Base-by-base conservation (phyloP, 2,888 invertebrate species). In the Crossocerus cetratus region DNA sequence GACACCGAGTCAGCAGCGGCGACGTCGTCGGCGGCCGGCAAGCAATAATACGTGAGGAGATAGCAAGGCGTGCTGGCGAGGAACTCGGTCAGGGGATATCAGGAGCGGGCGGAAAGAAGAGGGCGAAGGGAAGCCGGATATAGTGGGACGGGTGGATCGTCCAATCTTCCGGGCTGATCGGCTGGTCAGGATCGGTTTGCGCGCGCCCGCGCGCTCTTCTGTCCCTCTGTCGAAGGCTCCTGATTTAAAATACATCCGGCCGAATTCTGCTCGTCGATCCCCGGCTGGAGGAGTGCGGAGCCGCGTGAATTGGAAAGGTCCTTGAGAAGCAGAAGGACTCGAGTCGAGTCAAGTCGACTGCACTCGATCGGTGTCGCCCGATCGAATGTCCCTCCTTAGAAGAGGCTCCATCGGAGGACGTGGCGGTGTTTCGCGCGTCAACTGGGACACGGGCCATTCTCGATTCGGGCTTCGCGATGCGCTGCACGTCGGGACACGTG, bases 401-500 rank as follows among this genome's bases (percentile, higher is more conserved):
- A 69, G 16, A 62, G 32, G 63, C 43, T 13, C 45, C 45, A 18
- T 55, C 22, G 69, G 55, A 54, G 59, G 57, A 65, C 63, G 64
- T 58, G 75, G 65, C 65, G 69, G 76, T 69, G 69, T 72, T 76
- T 73, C 67, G 64, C 81, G 77, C 77, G 77, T 79, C 78, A 75
- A 78, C 74, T 80, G 78, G 65, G 77, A 78, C 80, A 80, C 76
- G 81, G 80, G 79, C 32, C 32, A 82, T 65, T 67, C 72, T 65
- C 72, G 66, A 53, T 70, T 62, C 53, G 64, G 76, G 77, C 67
- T 80, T 86, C 85, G 86, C 86, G 81, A 89, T 89, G 89, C 86
- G 65, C 72, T 76, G 83, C 87, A 85, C 86, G 85, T 87, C 76
- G 83, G 78, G 81, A 82, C 84, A 86, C 80, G 83, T 86, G 84